Conservation (phyloP, 1,140 invertebrate species). For the Lepidurus arcticus region DNA sequence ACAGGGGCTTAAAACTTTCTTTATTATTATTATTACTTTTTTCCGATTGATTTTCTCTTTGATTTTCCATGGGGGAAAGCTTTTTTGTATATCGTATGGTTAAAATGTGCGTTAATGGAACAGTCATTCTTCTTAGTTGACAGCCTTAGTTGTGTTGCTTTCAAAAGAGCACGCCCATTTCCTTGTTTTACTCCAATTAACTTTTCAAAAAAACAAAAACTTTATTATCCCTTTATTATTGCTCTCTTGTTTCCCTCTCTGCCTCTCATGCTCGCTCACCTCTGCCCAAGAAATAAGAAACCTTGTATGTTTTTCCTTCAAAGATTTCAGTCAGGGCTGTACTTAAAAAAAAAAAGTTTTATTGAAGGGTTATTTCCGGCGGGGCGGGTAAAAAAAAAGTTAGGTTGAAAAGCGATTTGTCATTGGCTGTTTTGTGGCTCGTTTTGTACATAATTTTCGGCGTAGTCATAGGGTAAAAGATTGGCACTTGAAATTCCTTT, state of each 20-base stretch:
- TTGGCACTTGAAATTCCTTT: not conserved
- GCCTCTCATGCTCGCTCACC: not conserved
- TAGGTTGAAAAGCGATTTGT: not conserved
- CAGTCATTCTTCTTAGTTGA: not conserved
- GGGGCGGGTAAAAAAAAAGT: not conserved
- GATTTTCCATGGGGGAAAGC: not conserved
- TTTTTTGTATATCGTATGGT: not conserved
- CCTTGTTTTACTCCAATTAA: not conserved
- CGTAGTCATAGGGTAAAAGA: slow-evolving; percentile 11
- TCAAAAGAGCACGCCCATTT: not conserved
- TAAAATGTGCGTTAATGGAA: not conserved
- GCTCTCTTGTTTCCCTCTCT: not conserved
- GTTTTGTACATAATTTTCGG: slow-evolving; percentile 10
- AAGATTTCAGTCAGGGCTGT: slow-evolving; percentile 9
- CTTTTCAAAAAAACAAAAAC: not conserved
- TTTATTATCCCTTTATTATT: not conserved
- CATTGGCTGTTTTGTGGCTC: slow-evolving; percentile 7
- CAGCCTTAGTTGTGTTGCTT: not conserved
- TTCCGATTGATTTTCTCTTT: not conserved
- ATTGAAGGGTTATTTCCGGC: not conserved
- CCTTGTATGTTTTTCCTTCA: not conserved
- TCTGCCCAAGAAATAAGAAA: not conserved
- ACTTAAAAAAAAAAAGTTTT: not conserved
- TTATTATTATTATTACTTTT: not conserved
- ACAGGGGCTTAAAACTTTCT: not conserved